These are phyloP conservation scores for Melierax canorus DNA, from an alignment of 2,113 vertebrate species.

Conservation along the genomic window DNA sequence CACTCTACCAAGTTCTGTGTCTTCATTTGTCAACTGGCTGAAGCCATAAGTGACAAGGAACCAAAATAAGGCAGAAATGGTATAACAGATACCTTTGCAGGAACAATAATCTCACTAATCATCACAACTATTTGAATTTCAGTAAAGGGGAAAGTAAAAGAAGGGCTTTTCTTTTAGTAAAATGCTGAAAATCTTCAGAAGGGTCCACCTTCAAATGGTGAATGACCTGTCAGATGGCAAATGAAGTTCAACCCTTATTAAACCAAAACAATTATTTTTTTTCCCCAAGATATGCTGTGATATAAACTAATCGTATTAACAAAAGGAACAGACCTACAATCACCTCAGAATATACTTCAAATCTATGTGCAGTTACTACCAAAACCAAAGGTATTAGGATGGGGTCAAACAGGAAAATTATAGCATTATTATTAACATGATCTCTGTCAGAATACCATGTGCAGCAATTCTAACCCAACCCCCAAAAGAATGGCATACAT, in stretches of 20 bases:
- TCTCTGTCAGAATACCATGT: not conserved
- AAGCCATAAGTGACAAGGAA: not conserved
- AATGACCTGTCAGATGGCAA: not conserved
- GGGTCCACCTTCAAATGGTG: not conserved
- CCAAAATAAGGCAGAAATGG: not conserved
- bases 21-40: not conserved
- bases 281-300: not conserved
- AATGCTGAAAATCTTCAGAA: not conserved
- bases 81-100: not conserved
- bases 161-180: not conserved
- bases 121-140: not conserved
- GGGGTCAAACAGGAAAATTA: not conserved
- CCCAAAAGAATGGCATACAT: not conserved
- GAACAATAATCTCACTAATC: not conserved
- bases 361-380: not conserved
- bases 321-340: not conserved
- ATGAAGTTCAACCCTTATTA: not conserved
- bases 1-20: rapidly evolving
- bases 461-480: not conserved
- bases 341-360: not conserved
- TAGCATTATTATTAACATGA: not conserved
- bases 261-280: not conserved
- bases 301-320: not conserved
- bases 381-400: not conserved
- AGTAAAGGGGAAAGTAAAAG: not conserved